Percentiles rank a stretch among this genome's conserved stretches.
Conservation (phyloP, 2,888 invertebrate genomes). For the Spialia ferax region DNA sequence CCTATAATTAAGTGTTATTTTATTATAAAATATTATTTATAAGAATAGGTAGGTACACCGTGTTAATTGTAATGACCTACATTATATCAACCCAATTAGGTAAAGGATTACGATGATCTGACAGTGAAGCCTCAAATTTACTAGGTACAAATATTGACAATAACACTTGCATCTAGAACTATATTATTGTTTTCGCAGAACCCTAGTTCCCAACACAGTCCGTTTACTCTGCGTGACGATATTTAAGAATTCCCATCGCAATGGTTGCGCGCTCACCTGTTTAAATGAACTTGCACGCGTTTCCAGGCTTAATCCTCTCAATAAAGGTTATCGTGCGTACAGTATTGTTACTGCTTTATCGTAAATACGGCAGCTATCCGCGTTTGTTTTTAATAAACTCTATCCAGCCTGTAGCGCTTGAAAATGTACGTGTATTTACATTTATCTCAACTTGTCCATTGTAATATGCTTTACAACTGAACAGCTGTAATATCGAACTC, state of each 20-base stretch:
- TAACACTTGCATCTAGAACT: no score
- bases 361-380: slow-evolving; percentile 39
- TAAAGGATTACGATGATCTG: no score
- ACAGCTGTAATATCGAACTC: slow-evolving; percentile 16
- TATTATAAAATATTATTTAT: no score
- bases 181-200: background rate
- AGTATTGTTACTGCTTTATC: slow-evolving; percentile 71
- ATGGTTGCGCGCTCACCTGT: slow-evolving; percentile 51
- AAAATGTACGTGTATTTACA: slow-evolving; percentile 29
- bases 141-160: no score
- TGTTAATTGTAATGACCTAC: no score
- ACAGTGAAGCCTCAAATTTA: no score
- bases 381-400: slow-evolving; percentile 40
- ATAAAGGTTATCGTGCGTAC: slow-evolving; percentile 77
- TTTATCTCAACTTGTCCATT: slow-evolving; percentile 24
- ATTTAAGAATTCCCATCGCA: slow-evolving; percentile 70
- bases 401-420: slow-evolving; percentile 15
- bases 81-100: no score
- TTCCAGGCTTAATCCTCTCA: slow-evolving; percentile 71
- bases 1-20: no score
- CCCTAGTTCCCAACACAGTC: background rate
- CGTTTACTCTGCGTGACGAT: slow-evolving; percentile 46
- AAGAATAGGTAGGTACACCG: no score
- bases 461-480: slow-evolving; percentile 24
- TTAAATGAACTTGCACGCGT: slow-evolving; percentile 66